Base-by-base conservation (phyloP, 2,797 vertebrate genomes). In the Sternotherus odoratus region DNA sequence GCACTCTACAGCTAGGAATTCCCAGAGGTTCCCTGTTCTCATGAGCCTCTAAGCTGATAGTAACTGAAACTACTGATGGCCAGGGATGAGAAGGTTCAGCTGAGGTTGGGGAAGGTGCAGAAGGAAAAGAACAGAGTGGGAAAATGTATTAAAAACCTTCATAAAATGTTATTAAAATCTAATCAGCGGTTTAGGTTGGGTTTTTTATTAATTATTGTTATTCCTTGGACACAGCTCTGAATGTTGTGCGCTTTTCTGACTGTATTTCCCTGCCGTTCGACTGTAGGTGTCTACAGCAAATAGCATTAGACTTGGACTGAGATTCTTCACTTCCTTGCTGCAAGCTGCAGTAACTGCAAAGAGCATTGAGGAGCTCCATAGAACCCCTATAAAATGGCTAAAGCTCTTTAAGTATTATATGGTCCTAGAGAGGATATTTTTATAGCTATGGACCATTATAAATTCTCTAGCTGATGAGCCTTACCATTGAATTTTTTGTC, bases 271-370 rank as follows among this genome's bases (percentile, higher is more conserved):
- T 49, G 28, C 1, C 1, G 39, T 82, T 54, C 60, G 49, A 6
- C 48, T 6, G 26, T 78, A 36, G 51, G 13, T 74, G 72, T 82
- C 39, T 84, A 74, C 36, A 77, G 33, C 51, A 89, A 74, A 78
- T 28, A 50, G 48, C 26, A 51, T 79, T 79, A 39, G 36, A 50
- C 56, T 91, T 82, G 43, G 26, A 15, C 39, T 79, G 63, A 75
- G 46, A 39, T 86, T 88, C 90, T 94, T 89, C 33, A 86, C 91
- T 82, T 85, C 51, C 79, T 91, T 91, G 26, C 36, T 79, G 50
- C 43, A 86, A 75, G 74, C 85, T 86, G 48, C 77, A 83, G 16
- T 91, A 77, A 60, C n/a, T 23, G 36, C n/a, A 66, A 66, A 79
- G 43, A 83, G 51, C 69, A 77, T 57, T 63, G 51, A 89, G 80